A percentile compares a stretch with the other conserved stretches of the same genome.
phyloP scores from a whole-genome alignment of 1,140 invertebrate genomes.

The Papilio machaon region DNA sequence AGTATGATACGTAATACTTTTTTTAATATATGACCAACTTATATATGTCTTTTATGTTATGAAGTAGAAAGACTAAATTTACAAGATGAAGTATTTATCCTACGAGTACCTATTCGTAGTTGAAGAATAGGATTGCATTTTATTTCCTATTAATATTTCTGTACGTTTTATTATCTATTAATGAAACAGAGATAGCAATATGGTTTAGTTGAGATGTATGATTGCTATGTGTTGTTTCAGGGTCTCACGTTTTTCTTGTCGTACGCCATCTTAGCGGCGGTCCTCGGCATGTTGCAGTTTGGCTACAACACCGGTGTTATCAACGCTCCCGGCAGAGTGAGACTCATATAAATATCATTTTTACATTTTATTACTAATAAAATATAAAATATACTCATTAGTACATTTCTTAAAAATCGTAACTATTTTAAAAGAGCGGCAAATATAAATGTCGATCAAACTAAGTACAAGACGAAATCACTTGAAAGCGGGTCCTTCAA shows the following conservation, averaged over 20 bases:
- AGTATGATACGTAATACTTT: neutral
- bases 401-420: neutral
- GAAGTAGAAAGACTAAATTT: too few species aligned
- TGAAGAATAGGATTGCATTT: too few species aligned
- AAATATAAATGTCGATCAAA: too few species aligned
- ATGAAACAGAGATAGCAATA: too few species aligned
- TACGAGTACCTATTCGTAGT: too few species aligned
- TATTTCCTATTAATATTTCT: too few species aligned
- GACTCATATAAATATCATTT: constrained; percentile 31
- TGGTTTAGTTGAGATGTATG: neutral
- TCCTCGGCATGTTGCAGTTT: constrained; percentile 98
- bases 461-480: too few species aligned
- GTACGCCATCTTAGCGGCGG: constrained; percentile 96
- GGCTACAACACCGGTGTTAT: constrained; percentile 99
- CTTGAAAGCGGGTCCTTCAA: too few species aligned
- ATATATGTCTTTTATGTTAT: too few species aligned
- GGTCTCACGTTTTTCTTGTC: constrained; percentile 94
- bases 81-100: too few species aligned
- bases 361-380: neutral
- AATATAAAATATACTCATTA: neutral
- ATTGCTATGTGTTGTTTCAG: constrained; percentile 53
- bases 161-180: too few species aligned
- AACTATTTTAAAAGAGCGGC: too few species aligned
- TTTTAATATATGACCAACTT: neutral
- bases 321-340: constrained; percentile 95